Evolutionary conservation across 2,888 invertebrate genomes (phyloP).

Genomic region (Phaedon cochleariae): DNA sequence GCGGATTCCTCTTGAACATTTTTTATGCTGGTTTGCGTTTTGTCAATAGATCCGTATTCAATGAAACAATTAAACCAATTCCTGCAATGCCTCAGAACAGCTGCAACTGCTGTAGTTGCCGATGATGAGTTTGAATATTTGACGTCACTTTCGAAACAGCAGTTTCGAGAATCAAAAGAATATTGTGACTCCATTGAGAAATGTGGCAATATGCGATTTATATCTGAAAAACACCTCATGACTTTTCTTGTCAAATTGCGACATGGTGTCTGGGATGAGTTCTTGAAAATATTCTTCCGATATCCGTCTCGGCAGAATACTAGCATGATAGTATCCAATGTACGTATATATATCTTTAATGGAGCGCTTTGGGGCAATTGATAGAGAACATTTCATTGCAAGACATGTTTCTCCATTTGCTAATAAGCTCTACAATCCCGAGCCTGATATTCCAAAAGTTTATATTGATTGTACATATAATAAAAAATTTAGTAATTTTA

Average conservation of each 20-base stretch:
- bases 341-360: background rate
- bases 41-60: background rate
- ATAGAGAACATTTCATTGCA: background rate
- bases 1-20: background rate
- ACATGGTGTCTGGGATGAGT: background rate
- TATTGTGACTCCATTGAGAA: background rate
- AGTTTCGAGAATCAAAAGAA: background rate
- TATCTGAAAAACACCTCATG: background rate
- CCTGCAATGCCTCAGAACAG: background rate
- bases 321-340: constrained; percentile 2
- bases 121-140: background rate
- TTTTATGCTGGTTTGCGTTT: background rate
- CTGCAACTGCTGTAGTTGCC: background rate
- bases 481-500: background rate
- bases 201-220: background rate
- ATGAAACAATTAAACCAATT: background rate
- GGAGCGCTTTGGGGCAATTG: constrained; percentile 6
- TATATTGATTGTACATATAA: constrained; percentile 10
- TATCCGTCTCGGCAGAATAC: constrained; percentile 3
- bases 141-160: background rate
- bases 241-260: constrained; percentile 8
- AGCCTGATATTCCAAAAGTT: constrained; percentile 3
- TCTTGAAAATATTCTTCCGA: background rate
- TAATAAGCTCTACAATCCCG: too few relatives aligned
- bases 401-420: constrained; percentile 7